phyloP scores from a whole-genome alignment of 1,140 invertebrate species.

The Rhopalosiphum padi region DNA sequence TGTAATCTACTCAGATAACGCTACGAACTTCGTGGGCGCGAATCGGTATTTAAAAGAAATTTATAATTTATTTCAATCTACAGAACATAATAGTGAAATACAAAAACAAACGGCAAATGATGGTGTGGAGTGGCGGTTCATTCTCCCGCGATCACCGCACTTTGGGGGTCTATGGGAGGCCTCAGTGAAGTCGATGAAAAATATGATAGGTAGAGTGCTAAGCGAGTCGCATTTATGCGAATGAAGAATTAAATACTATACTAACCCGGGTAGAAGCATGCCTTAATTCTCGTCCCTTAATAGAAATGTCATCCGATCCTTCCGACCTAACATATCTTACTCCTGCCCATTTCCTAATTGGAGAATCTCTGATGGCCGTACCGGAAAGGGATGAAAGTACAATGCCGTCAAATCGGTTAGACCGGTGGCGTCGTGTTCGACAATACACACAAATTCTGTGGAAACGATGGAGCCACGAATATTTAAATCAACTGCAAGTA shows the following conservation, averaged over 20 bases:
- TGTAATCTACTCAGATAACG: slow-evolving; percentile 62
- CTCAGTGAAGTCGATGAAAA: no score
- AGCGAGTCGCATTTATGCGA: slow-evolving; percentile 53
- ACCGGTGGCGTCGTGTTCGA: slow-evolving; percentile 58
- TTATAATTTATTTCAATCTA: neutral
- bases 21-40: slow-evolving; percentile 63
- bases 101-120: neutral
- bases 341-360: slow-evolving; percentile 62
- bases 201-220: neutral
- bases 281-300: slow-evolving; percentile 62
- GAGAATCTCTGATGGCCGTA: slow-evolving; percentile 61
- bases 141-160: slow-evolving; percentile 50
- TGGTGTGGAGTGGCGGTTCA: slow-evolving; percentile 21
- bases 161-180: no score
- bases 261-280: slow-evolving; percentile 61
- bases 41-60: slow-evolving; percentile 60
- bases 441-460: slow-evolving; percentile 61
- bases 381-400: slow-evolving; percentile 59
- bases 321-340: slow-evolving; percentile 60
- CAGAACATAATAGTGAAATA: neutral
- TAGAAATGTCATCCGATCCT: slow-evolving; percentile 60
- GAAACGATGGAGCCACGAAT: slow-evolving; percentile 59
- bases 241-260: slow-evolving; percentile 62
- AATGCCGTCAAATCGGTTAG: neutral
- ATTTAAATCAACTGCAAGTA: slow-evolving; percentile 50